Percentiles rank a stretch among this genome's conserved stretches.
Conservation (phyloP, 2,113 vertebrate species). For the Pyxicephalus adspersus region DNA sequence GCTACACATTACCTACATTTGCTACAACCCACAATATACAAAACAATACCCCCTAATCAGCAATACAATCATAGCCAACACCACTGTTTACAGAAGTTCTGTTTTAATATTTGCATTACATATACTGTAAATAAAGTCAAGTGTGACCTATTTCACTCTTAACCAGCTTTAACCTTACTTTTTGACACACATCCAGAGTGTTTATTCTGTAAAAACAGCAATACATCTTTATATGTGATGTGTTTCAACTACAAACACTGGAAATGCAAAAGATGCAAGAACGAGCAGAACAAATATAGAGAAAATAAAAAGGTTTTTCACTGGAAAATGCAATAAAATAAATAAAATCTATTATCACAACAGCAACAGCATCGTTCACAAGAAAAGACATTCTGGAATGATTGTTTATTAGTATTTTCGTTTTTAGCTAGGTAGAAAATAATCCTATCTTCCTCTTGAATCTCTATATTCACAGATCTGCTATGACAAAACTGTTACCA, state of each 20-base stretch:
- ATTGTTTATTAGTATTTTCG: slow-evolving; percentile 57
- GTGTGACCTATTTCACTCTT: slow-evolving; percentile 77
- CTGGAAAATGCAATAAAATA: slow-evolving; percentile 83
- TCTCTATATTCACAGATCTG: background rate
- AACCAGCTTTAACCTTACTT: slow-evolving; percentile 80
- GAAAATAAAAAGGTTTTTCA: slow-evolving; percentile 73
- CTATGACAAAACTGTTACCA: background rate
- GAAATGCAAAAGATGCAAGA: slow-evolving; percentile 87
- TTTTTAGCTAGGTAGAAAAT: slow-evolving; percentile 60
- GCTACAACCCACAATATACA: slow-evolving; percentile 58
- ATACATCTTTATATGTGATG: slow-evolving; percentile 89
- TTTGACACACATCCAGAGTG: slow-evolving; percentile 87
- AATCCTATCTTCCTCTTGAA: slow-evolving; percentile 2
- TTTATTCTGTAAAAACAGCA: slow-evolving; percentile 98
- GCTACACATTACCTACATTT: slow-evolving; percentile 10
- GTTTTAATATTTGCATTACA: slow-evolving; percentile 82
- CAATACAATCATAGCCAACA: slow-evolving; percentile 67
- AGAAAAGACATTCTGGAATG: slow-evolving; percentile 73
- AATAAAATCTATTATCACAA: slow-evolving; percentile 84
- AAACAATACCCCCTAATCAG: slow-evolving; percentile 71
- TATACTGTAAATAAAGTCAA: slow-evolving; percentile 79
- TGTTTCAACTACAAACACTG: slow-evolving; percentile 91
- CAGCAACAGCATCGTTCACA: slow-evolving; percentile 79
- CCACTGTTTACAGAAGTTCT: slow-evolving; percentile 75
- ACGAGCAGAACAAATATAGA: slow-evolving; percentile 81